phyloP scores from a whole-genome alignment of 2,113 vertebrate genomes.

The Colistium nudipinnis region DNA sequence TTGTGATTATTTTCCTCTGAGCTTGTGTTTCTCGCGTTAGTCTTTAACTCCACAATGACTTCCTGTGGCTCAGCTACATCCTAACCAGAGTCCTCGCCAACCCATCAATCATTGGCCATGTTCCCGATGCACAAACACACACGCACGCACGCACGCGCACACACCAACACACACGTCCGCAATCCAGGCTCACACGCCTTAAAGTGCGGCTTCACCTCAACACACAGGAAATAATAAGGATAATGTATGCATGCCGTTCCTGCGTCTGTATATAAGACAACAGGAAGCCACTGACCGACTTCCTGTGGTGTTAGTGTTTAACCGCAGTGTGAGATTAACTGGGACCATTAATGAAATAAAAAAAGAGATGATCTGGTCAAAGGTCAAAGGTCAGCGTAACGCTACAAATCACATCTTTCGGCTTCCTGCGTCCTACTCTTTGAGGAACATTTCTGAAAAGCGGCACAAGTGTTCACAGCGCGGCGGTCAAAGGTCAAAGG shows the following conservation, averaged over 20 bases:
- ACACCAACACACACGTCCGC: neutral
- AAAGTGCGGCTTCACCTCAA: neutral
- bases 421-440: no score
- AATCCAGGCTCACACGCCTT: neutral
- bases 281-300: neutral
- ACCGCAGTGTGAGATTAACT: slow-evolving; percentile 1
- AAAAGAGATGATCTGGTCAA: no score
- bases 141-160: neutral
- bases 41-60: slow-evolving; percentile 27
- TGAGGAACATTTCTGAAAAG: no score
- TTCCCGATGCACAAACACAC: neutral
- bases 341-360: neutral
- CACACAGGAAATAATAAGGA: neutral
- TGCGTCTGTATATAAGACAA: neutral
- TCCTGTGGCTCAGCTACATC: slow-evolving; percentile 54
- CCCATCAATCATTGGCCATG: neutral
- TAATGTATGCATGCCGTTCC: neutral
- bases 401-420: no score
- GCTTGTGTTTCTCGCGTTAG: neutral
- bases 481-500: no score
- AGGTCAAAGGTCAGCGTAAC: neutral
- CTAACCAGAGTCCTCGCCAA: slow-evolving; percentile 22
- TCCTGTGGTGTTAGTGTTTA: slow-evolving; percentile 35
- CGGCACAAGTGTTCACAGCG: no score
- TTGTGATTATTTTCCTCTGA: neutral